phyloP scores from a whole-genome alignment of 2,113 vertebrate genomes.

The Anarhynchus alexandrinus region DNA sequence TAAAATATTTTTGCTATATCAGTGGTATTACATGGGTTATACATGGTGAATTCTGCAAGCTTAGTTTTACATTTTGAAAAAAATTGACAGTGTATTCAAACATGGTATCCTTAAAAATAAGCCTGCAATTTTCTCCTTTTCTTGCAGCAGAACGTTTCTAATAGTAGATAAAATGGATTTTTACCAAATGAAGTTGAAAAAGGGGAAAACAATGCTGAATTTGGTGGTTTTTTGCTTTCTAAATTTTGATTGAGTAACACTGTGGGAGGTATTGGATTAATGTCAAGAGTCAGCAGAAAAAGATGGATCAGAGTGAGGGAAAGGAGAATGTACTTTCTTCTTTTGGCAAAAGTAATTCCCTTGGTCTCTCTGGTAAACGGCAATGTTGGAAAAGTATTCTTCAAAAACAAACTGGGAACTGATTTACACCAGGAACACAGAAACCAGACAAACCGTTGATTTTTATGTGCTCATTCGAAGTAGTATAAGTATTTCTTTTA shows the following conservation, averaged over 20 bases:
- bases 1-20: neutral
- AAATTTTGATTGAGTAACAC: neutral
- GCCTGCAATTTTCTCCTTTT: conserved; percentile 9
- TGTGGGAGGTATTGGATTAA: neutral
- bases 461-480: neutral
- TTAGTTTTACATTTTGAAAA: conserved; percentile 15
- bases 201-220: neutral
- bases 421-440: neutral
- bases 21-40: neutral
- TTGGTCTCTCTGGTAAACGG: neutral
- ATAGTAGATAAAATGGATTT: conserved; percentile 18
- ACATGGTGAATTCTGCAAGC: neutral
- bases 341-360: conserved; percentile 17
- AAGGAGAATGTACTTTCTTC: neutral
- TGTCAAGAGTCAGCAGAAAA: neutral
- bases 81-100: neutral
- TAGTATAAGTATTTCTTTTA: neutral
- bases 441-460: neutral
- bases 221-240: neutral
- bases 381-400: neutral
- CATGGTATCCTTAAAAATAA: neutral
- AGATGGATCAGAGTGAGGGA: neutral
- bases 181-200: neutral
- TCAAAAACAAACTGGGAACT: conserved; percentile 7
- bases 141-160: neutral